These are phyloP conservation scores for Macrotrachela quadricornifera DNA, from an alignment of 1,140 invertebrate species.

Conservation along the genomic window DNA sequence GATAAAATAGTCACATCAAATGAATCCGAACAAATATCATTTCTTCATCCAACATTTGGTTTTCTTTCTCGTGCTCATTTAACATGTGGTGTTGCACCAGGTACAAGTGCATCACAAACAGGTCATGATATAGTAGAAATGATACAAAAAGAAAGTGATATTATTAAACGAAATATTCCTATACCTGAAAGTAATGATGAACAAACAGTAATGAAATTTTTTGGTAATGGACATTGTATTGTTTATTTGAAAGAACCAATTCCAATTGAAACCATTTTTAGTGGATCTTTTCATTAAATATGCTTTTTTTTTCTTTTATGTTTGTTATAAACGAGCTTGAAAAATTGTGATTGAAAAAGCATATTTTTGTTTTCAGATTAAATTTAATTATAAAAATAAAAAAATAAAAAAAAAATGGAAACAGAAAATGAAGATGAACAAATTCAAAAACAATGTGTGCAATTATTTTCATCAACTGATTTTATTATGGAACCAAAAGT, in stretches of 20 bases:
- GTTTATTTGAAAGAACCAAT: conserved; percentile 11
- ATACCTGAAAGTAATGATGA: neutral
- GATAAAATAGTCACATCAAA: too few relatives aligned
- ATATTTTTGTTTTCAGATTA: too few relatives aligned
- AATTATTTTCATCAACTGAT: conserved; percentile 41
- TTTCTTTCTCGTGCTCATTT: conserved; percentile 14
- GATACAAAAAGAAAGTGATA: conserved; percentile 11
- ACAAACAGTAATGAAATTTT: neutral
- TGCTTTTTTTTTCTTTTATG: too few relatives aligned
- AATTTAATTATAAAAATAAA: too few relatives aligned
- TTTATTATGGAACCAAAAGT: conserved; percentile 97
- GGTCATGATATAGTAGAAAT: conserved; percentile 13
- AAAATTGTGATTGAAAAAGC: too few relatives aligned
- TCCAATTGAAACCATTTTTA: conserved; percentile 6
- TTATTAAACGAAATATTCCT: neutral
- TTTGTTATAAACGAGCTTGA: too few relatives aligned
- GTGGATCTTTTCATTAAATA: conserved; percentile 5
- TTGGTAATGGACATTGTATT: conserved; percentile 11
- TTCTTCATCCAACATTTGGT: neutral
- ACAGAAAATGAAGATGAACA: conserved; percentile 20
- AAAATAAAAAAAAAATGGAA: too few relatives aligned
- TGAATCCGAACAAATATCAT: neutral
- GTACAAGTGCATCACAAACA: conserved; percentile 9
- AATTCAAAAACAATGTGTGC: conserved; percentile 61
- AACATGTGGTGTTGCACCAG: conserved; percentile 12